These are phyloP conservation scores for Panthera tigris DNA, from an alignment of 2,113 vertebrate species.

Conservation along the genomic window DNA sequence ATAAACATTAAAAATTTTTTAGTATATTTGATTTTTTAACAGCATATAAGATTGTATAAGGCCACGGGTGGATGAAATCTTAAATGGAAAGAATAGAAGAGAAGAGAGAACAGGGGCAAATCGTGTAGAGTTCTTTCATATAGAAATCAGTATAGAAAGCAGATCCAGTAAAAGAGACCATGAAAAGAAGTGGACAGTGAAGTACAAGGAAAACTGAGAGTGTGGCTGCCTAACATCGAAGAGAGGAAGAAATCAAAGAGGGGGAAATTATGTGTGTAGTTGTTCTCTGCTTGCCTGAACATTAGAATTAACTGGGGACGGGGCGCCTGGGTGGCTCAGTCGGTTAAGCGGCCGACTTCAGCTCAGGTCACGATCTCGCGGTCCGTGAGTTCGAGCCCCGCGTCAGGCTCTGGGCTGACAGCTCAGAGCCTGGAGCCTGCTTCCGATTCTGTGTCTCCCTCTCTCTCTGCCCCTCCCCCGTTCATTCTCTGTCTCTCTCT, in stretches of 20 bases:
- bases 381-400: too few species aligned
- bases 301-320: background rate
- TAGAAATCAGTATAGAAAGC: background rate
- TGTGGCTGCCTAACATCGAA: background rate
- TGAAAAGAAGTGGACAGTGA: background rate
- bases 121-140: background rate
- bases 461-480: too few species aligned
- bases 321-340: too few species aligned
- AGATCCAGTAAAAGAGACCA: background rate
- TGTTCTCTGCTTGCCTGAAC: background rate
- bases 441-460: too few species aligned
- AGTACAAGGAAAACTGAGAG: background rate
- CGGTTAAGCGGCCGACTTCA: too few species aligned
- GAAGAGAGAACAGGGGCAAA: background rate
- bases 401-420: too few species aligned
- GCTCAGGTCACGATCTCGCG: too few species aligned
- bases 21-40: background rate
- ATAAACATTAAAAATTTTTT: too few species aligned
- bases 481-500: too few species aligned
- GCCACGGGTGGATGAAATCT: background rate
- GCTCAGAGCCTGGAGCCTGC: too few species aligned
- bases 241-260: background rate
- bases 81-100: background rate
- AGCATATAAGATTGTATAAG: background rate
- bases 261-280: background rate